phyloP scores from a whole-genome alignment of 2,888 invertebrate species.

The Thyatira batis region DNA sequence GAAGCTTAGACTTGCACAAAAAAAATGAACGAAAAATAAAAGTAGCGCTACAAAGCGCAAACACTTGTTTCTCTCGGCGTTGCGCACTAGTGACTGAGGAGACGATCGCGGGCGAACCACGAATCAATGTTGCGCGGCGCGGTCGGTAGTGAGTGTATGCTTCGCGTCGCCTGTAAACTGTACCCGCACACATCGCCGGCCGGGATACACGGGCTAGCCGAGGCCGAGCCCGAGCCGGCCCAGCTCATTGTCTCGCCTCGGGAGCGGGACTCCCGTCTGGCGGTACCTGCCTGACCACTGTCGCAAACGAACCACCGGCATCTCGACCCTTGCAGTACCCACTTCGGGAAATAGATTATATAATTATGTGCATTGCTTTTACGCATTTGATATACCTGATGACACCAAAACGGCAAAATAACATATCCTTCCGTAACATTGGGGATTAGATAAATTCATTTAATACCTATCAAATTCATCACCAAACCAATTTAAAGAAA shows the following conservation, averaged over 20 bases:
- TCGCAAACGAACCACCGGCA: slow-evolving; percentile 60
- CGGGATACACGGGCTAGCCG: not conserved
- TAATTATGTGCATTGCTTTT: slow-evolving; percentile 18
- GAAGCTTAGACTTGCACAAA: slow-evolving; percentile 52
- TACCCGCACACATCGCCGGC: slow-evolving; percentile 44
- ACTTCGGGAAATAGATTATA: too few species aligned
- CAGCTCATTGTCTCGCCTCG: slow-evolving; percentile 51
- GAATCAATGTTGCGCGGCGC: slow-evolving; percentile 77
- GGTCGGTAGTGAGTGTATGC: slow-evolving; percentile 46
- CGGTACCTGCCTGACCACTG: slow-evolving; percentile 53
- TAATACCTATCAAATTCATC: too few species aligned
- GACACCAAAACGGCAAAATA: not conserved
- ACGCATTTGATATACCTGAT: not conserved
- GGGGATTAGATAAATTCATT: not conserved
- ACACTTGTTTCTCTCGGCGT: slow-evolving; percentile 74
- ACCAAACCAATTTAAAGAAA: not conserved
- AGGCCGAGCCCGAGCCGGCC: slow-evolving; percentile 32
- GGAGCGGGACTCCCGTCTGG: slow-evolving; percentile 45
- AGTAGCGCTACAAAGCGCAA: slow-evolving; percentile 49
- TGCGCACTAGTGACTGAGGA: slow-evolving; percentile 80
- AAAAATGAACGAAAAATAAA: slow-evolving; percentile 70
- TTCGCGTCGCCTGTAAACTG: slow-evolving; percentile 37
- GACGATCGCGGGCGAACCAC: slow-evolving; percentile 66
- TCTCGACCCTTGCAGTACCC: slow-evolving; percentile 41
- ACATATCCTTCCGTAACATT: not conserved